Percentiles rank a stretch among this genome's conserved stretches.
Evolutionary conservation across 2,797 vertebrate genomes (phyloP).

Genomic region (Mus minutoides): DNA sequence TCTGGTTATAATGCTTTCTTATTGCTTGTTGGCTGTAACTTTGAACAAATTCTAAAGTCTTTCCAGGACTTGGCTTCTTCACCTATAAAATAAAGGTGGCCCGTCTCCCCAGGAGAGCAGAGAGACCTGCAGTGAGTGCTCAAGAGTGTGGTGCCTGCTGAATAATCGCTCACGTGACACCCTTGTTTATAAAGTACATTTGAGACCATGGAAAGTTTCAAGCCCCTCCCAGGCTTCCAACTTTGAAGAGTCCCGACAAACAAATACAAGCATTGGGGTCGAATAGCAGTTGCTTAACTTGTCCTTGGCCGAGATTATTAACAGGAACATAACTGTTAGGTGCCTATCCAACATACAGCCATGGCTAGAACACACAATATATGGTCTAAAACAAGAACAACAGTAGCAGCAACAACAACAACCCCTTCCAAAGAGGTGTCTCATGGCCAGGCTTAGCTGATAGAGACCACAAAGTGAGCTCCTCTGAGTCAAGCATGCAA

Average conservation of each 20-base stretch:
- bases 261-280: constrained; percentile 52
- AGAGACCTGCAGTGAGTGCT: background rate
- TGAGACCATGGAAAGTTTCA: constrained; percentile 70
- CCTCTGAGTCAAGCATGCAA: constrained; percentile 5
- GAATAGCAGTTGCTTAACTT: constrained; percentile 60
- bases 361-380: background rate
- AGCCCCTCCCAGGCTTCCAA: constrained; percentile 33
- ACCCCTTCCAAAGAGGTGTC: background rate
- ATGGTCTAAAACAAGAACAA: background rate
- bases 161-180: background rate
- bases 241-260: constrained; percentile 54
- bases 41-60: constrained; percentile 24
- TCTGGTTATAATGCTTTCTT: background rate
- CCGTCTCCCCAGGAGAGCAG: too few species aligned
- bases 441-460: background rate
- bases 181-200: background rate
- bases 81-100: background rate
- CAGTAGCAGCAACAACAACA: background rate
- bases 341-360: background rate
- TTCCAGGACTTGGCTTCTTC: constrained; percentile 35
- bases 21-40: background rate
- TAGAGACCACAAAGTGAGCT: background rate
- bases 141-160: background rate
- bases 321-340: background rate
- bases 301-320: constrained; percentile 19